Conservation (phyloP, 2,888 invertebrate species). For the Tipula lateralis region DNA sequence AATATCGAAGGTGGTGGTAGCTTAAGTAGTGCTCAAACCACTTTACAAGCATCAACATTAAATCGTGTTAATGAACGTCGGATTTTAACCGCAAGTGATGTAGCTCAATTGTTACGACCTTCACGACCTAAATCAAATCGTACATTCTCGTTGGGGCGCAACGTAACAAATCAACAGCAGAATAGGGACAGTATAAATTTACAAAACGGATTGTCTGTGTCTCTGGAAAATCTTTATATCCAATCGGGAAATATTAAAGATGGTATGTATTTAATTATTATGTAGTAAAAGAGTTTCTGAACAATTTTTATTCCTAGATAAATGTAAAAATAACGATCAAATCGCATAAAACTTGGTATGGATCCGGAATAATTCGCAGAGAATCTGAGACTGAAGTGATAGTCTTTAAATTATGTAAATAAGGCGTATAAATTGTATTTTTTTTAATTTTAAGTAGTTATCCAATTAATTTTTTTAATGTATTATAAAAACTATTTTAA, state of each 20-base stretch:
- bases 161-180: neutral
- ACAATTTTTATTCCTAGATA: neutral
- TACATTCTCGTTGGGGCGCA: neutral
- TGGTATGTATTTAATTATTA: neutral
- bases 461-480: neutral
- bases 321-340: neutral
- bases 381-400: slow-evolving; percentile 27
- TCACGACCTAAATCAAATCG: slow-evolving; percentile 36
- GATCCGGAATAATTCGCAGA: neutral
- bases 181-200: neutral
- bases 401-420: slow-evolving; percentile 26
- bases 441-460: slow-evolving; percentile 27
- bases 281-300: too few species aligned
- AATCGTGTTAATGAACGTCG: neutral
- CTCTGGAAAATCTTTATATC: slow-evolving; percentile 25
- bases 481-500: neutral
- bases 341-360: neutral
- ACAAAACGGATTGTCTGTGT: slow-evolving; percentile 24
- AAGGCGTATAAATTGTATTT: neutral
- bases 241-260: neutral
- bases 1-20: slow-evolving; percentile 40
- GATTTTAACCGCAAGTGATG: slow-evolving; percentile 44
- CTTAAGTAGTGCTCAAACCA: slow-evolving; percentile 37
- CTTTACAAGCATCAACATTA: slow-evolving; percentile 36
- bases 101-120: slow-evolving; percentile 44